A percentile compares a stretch with the other conserved stretches of the same genome.
phyloP scores from a whole-genome alignment of 2,888 invertebrate species.

The Dione vanillae region DNA sequence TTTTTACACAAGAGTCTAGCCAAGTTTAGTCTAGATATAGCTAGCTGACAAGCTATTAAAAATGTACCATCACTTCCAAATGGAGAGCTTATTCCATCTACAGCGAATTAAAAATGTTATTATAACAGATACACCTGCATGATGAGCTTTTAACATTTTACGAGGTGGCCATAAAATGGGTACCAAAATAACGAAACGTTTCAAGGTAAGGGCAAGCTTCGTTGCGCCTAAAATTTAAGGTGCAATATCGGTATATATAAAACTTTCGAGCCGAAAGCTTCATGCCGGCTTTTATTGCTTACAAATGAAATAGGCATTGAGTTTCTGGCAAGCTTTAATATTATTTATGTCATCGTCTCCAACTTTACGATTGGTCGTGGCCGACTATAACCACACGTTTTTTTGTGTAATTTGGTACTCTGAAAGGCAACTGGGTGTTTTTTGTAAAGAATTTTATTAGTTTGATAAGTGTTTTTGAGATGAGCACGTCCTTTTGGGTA shows the following conservation, averaged over 20 bases:
- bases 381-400: conserved; percentile 62
- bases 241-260: conserved; percentile 35
- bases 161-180: conserved; percentile 57
- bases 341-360: conserved; percentile 77
- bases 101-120: conserved; percentile 32
- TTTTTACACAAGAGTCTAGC: no score
- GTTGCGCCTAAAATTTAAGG: conserved; percentile 39
- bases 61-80: conserved; percentile 31
- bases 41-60: neutral
- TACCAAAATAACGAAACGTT: conserved; percentile 43
- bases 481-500: conserved; percentile 40
- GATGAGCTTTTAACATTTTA: conserved; percentile 64
- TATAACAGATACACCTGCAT: conserved; percentile 57
- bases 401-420: conserved; percentile 68
- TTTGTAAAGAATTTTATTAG: conserved; percentile 47
- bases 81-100: conserved; percentile 35
- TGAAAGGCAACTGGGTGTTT: conserved; percentile 58
- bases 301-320: conserved; percentile 56
- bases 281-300: conserved; percentile 47
- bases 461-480: conserved; percentile 43
- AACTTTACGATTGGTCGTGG: conserved; percentile 62
- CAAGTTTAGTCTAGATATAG: neutral
- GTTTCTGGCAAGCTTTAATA: conserved; percentile 68
- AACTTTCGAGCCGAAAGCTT: conserved; percentile 40
- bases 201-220: conserved; percentile 34